Conservation (phyloP, 2,888 invertebrate genomes). For the Corbicula japonica region DNA sequence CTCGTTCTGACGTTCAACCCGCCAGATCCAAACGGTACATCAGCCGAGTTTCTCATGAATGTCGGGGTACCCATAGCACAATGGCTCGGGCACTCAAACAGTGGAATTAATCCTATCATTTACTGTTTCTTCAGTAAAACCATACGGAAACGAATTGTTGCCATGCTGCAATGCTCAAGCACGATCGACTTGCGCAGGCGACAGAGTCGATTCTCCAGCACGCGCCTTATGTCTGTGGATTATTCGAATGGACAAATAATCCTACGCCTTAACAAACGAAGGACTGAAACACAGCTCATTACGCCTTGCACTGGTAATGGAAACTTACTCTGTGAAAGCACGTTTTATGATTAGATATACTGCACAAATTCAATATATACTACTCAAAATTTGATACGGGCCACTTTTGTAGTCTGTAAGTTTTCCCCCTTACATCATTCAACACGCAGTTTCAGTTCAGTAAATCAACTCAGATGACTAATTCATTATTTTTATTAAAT, state of each 20-base stretch:
- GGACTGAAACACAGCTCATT: neutral
- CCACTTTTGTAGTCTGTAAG: too few relatives aligned
- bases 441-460: too few relatives aligned
- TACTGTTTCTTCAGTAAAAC: slow-evolving; percentile 98
- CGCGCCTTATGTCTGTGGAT: slow-evolving; percentile 77
- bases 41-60: slow-evolving; percentile 91
- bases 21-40: slow-evolving; percentile 40
- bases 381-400: too few relatives aligned
- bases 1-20: slow-evolving; percentile 94
- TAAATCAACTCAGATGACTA: too few relatives aligned
- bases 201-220: slow-evolving; percentile 88
- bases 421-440: too few relatives aligned
- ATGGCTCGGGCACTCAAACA: slow-evolving; percentile 97
- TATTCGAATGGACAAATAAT: slow-evolving; percentile 79
- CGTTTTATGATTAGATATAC: slow-evolving; percentile 61
- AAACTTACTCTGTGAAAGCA: slow-evolving; percentile 45
- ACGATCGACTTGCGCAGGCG: slow-evolving; percentile 41
- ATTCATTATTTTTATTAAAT: too few relatives aligned
- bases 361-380: too few relatives aligned
- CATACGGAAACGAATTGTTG: slow-evolving; percentile 93
- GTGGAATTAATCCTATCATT: slow-evolving; percentile 97
- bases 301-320: slow-evolving; percentile 33
- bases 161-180: slow-evolving; percentile 65
- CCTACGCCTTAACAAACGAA: slow-evolving; percentile 56
- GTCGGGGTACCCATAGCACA: slow-evolving; percentile 93